Evolutionary conservation across 2,888 invertebrate species (phyloP), one percentile per base, ranked within the genome.

Genomic region (Cyrtodaria siliqua): DNA sequence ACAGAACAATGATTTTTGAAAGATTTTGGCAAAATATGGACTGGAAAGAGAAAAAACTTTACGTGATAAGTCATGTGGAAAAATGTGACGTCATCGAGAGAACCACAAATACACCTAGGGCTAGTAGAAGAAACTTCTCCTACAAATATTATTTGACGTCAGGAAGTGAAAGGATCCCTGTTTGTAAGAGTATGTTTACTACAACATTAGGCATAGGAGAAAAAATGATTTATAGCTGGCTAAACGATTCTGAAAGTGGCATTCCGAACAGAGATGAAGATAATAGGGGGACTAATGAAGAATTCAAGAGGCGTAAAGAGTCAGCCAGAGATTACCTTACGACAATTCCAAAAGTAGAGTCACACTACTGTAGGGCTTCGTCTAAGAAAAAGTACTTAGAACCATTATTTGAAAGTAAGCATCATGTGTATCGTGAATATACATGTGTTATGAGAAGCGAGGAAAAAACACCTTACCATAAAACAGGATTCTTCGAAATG

Each of bases 171-270:
- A 61, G 63, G 20, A 29, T 75, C 47, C 42, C 40, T 44, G 76
- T 82, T n/a, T 83, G 79, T 53, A 75, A 76, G 68, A 67, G 64
- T 29, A 72, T 83, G 73, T 82, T 83, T 68, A 64, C 82, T 49
- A 61, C 67, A n/a, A 82, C 74, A 33, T 59, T 81, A 20, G 70
- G 76, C 24, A 75, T 79, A 47, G 72, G 73, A 18, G 69, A 81
- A 53, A 61, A 68, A 49, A 70, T 67, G 29, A 70, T 81, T 26
- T 76, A 77, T 62, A 52, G 16, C 18, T 80, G 80, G 76, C 23
- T 73, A 18, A 52, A 57, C 29, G 62, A 66, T 14, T 44, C 59
- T 2, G 42, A 53, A 24, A 53, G n/a, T 9, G 60, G 53, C 12
- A 53, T 68, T 27, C 62, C 62, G 1, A 63, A 56, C 9, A 26